Evolutionary conservation across 2,888 invertebrate species (phyloP).

Genomic region (Drosophila melanosoma): DNA sequence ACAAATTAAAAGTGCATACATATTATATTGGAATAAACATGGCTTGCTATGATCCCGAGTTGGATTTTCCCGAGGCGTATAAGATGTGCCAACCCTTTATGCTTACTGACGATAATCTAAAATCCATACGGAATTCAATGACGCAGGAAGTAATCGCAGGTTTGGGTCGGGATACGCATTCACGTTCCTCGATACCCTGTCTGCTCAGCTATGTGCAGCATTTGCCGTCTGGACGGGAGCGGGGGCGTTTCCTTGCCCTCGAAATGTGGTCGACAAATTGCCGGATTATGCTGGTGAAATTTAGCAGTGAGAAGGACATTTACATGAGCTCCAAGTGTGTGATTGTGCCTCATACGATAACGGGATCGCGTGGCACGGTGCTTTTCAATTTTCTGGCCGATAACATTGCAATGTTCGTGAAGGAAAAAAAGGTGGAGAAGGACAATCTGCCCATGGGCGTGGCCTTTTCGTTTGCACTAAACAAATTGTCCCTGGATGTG

Average conservation of each 20-base stretch:
- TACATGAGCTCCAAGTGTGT: constrained; percentile 98
- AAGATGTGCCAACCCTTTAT: constrained; percentile 86
- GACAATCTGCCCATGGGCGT: constrained; percentile 95
- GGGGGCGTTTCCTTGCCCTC: constrained; percentile 96
- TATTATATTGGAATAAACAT: constrained; percentile 11
- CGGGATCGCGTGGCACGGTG: constrained; percentile 93
- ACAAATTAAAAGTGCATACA: neutral
- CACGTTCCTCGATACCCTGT: constrained; percentile 93
- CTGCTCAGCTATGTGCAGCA: constrained; percentile 97
- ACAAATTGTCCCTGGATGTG: constrained; percentile 92
- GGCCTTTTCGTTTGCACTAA: constrained; percentile 97
- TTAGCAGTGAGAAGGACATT: constrained; percentile 90
- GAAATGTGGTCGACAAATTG: constrained; percentile 99
- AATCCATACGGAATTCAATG: constrained; percentile 90
- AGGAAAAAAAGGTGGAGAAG: constrained; percentile 89
- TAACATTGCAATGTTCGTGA: constrained; percentile 94
- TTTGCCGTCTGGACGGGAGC: constrained; percentile 96
- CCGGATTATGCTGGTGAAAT: constrained; percentile 94
- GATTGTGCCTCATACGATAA: constrained; percentile 95
- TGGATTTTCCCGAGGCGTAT: constrained; percentile 61
- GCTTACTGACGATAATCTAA: constrained; percentile 90
- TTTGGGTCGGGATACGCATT: constrained; percentile 90
- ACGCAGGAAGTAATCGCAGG: constrained; percentile 91
- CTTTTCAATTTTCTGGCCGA: constrained; percentile 97
- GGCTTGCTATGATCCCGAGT: constrained; percentile 42